Percentiles rank a stretch among this genome's conserved stretches.
Conservation (phyloP, 2,888 invertebrate genomes). For the Papilio protenor region DNA sequence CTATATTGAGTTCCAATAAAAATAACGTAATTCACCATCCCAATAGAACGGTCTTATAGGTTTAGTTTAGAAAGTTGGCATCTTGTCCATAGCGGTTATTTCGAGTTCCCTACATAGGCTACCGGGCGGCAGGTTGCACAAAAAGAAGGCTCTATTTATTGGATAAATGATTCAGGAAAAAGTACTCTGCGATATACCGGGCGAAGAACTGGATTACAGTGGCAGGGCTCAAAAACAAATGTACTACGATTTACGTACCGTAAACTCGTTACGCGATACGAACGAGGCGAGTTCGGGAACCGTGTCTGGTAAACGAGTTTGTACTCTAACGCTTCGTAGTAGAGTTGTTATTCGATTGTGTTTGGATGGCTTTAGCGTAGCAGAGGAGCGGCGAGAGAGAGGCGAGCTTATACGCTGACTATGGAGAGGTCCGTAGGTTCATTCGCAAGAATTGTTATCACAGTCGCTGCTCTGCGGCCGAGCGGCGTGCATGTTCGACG, state of each 20-base stretch:
- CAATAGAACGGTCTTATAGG: constrained; percentile 74
- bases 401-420: constrained; percentile 72
- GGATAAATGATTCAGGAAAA: constrained; percentile 73
- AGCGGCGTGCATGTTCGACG: constrained; percentile 70
- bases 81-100: constrained; percentile 80
- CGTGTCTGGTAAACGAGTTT: constrained; percentile 60
- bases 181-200: constrained; percentile 68
- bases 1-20: constrained; percentile 71
- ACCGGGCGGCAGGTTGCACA: constrained; percentile 68
- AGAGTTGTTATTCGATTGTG: constrained; percentile 63
- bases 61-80: constrained; percentile 83
- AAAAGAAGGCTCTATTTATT: constrained; percentile 79
- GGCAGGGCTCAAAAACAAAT: constrained; percentile 77
- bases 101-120: constrained; percentile 75
- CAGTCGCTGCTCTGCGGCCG: constrained; percentile 82
- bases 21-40: constrained; percentile 76
- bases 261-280: constrained; percentile 80
- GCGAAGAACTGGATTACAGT: constrained; percentile 78
- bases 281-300: constrained; percentile 68
- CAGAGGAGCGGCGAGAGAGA: constrained; percentile 65
- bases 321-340: constrained; percentile 60
- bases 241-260: constrained; percentile 83
- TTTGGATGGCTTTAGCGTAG: constrained; percentile 60
- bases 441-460: constrained; percentile 80
- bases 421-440: constrained; percentile 76